These are phyloP conservation scores for Oxystoma pomonae DNA, from an alignment of 2,888 invertebrate genomes.

Conservation along the genomic window DNA sequence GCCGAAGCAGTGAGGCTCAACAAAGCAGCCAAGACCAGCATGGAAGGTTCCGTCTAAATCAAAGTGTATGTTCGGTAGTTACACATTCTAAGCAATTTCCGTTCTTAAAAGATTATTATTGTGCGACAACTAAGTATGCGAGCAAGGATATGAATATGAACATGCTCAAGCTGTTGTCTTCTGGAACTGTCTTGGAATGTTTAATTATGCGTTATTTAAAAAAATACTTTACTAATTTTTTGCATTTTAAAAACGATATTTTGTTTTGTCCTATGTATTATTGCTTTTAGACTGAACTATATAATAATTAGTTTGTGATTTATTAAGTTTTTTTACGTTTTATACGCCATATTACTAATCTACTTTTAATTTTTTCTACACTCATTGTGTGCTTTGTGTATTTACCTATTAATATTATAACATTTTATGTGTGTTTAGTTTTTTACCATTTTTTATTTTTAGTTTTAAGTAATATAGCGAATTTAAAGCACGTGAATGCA, in stretches of 20 bases:
- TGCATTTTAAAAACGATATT: slow-evolving; percentile 18
- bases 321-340: neutral
- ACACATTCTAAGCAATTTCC: neutral
- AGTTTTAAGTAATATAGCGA: slow-evolving; percentile 14
- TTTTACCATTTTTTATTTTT: slow-evolving; percentile 11
- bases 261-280: slow-evolving; percentile 28
- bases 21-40: slow-evolving; percentile 53
- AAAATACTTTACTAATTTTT: neutral
- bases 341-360: neutral
- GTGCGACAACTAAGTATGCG: neutral
- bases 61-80: slow-evolving; percentile 14
- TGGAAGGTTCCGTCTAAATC: slow-evolving; percentile 9
- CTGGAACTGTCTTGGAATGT: neutral
- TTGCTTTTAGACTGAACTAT: slow-evolving; percentile 39
- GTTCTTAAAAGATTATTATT: neutral
- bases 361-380: slow-evolving; percentile 27
- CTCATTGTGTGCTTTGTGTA: slow-evolving; percentile 1
- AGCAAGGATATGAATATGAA: neutral
- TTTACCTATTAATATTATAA: neutral
- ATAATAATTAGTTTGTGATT: slow-evolving; percentile 8
- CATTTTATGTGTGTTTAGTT: slow-evolving; percentile 12
- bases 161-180: neutral
- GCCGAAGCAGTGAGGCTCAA: slow-evolving; percentile 89
- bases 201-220: too few relatives aligned
- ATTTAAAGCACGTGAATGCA: too few relatives aligned